Percentiles rank a stretch among this genome's conserved stretches.
Evolutionary conservation across 2,797 vertebrate genomes (phyloP).

Genomic region (Discoglossus pictus): DNA sequence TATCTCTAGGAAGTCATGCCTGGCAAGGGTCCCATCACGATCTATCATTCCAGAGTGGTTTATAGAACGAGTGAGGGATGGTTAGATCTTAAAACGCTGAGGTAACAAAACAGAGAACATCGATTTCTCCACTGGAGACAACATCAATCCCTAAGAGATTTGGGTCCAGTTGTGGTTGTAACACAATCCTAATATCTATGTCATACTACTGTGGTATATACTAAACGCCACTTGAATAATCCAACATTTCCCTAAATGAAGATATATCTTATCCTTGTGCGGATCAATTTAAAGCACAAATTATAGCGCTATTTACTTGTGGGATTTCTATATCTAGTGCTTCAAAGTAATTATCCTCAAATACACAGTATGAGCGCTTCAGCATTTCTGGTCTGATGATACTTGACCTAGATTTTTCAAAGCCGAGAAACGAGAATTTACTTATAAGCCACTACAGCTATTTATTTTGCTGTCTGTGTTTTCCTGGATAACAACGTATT

Average conservation of each 20-base stretch:
- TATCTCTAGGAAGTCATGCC: conserved; percentile 56
- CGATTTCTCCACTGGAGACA: conserved; percentile 69
- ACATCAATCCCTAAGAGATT: conserved; percentile 64
- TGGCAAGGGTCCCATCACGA: conserved; percentile 53
- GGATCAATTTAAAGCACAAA: conserved; percentile 14
- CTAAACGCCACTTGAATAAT: conserved; percentile 57
- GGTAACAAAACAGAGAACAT: conserved; percentile 68
- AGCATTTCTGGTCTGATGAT: background rate
- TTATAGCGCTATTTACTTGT: conserved; percentile 51
- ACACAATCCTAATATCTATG: conserved; percentile 57
- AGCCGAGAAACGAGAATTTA: background rate
- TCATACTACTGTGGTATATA: conserved; percentile 24
- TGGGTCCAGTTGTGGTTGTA: conserved; percentile 58
- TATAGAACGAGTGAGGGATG: conserved; percentile 54
- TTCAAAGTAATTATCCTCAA: conserved; percentile 52
- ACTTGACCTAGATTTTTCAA: conserved; percentile 34
- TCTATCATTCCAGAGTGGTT: conserved; percentile 59
- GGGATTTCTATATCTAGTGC: conserved; percentile 58
- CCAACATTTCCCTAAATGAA: background rate
- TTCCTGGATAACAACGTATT: background rate
- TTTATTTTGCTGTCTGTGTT: background rate
- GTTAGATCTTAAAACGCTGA: conserved; percentile 70
- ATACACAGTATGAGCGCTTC: conserved; percentile 28
- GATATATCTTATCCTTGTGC: conserved; percentile 1
- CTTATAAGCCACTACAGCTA: background rate